Evolutionary conservation across 2,888 invertebrate genomes (phyloP).

Genomic region (Seladonia tumulorum): DNA sequence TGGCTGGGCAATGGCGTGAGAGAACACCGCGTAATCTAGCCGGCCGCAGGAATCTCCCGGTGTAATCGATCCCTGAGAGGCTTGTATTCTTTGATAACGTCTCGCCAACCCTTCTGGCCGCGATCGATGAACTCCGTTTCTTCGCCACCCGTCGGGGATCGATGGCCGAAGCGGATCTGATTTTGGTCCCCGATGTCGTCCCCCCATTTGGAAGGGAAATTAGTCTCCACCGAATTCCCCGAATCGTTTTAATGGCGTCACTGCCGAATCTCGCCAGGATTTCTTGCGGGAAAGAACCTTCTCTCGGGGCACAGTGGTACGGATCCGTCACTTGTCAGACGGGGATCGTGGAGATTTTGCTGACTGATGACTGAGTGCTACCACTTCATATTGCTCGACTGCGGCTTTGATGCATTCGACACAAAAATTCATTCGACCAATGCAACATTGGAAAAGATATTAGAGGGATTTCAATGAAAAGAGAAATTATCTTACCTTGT

Average conservation of each 20-base stretch:
- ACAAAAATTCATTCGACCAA: too few relatives aligned
- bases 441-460: too few relatives aligned
- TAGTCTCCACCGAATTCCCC: conserved; percentile 22
- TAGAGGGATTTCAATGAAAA: too few relatives aligned
- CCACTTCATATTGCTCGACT: too few relatives aligned
- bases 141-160: conserved; percentile 19
- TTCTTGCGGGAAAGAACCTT: not conserved
- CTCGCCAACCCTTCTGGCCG: not conserved
- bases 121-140: conserved; percentile 32
- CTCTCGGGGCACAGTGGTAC: not conserved
- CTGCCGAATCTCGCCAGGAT: not conserved
- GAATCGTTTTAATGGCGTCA: conserved; percentile 26
- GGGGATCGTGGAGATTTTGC: not conserved
- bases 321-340: not conserved
- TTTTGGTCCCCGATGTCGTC: conserved; percentile 8
- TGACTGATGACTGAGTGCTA: too few relatives aligned
- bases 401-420: too few relatives aligned
- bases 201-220: conserved; percentile 54
- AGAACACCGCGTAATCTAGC: conserved; percentile 67
- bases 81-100: conserved; percentile 71
- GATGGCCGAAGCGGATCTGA: conserved; percentile 32
- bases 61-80: conserved; percentile 67
- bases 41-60: conserved; percentile 41
- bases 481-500: too few relatives aligned
- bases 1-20: conserved; percentile 56